Base-by-base conservation (phyloP, 2,888 invertebrate species). In the Plebejus argus region DNA sequence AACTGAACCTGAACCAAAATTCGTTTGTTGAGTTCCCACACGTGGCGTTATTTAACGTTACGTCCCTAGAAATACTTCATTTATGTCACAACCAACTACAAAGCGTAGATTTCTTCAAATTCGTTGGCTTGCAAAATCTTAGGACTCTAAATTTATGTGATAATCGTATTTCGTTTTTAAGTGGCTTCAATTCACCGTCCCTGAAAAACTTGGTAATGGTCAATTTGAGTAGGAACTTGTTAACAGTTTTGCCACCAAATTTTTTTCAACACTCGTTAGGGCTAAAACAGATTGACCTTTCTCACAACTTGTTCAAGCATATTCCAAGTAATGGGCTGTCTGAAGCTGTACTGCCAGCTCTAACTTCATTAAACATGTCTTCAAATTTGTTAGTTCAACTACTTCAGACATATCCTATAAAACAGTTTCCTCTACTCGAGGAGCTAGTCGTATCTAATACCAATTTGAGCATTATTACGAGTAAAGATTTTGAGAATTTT, bases 401-500 rank as follows among this genome's bases (percentile, higher is more conserved):
- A 81, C 95, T 97, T 86, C 97, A 97, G 83, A 95, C 96, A 85
- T 95, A 96, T 83, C 95, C 95, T 78, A 95, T 96, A 61, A 96
- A 96, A 83, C 95, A 95, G 83, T 97, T 97, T 90, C 96, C 97
- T 2, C 94, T 96, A n/a, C 92, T 98, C n/a, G 96, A 97, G 88
- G 97, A 98, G 89, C 95, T 98, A 77, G 96, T 97, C 86, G 96
- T 97, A 82, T 96, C 96, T 80, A 95, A 95, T 70, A 98, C 98
- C 8, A 98, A 98, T 87, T 93, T 98, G 76, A 97, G 96, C 28
- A 96, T 98, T 81, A 95, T 98, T 75, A 97, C 97, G 0, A 97
- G 97, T 82, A 97, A 96, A 86, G 98, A 98, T 85, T 98, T 98
- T 84, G 97, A 97, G 85, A 96, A 97, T 56, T 98, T 98, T 85